These are phyloP conservation scores for Neocrepidodera transversa DNA, from an alignment of 2,888 invertebrate genomes.

Conservation along the genomic window DNA sequence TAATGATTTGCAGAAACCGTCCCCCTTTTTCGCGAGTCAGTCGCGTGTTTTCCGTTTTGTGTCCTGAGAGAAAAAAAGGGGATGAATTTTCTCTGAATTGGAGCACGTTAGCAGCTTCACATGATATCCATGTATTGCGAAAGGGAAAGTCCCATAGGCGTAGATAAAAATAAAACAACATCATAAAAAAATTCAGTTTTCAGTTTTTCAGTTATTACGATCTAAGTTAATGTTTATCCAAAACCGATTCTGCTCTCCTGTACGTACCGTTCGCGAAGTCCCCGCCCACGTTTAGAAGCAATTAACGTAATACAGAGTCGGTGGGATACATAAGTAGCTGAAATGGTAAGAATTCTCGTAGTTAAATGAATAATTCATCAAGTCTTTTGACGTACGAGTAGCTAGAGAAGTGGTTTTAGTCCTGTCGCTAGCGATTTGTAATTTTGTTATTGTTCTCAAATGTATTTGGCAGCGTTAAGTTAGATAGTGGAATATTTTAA, in stretches of 20 bases:
- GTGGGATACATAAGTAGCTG: slow-evolving; percentile 49
- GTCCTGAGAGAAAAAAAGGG: slow-evolving; percentile 2
- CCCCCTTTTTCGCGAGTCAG: not conserved
- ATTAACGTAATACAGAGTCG: slow-evolving; percentile 50
- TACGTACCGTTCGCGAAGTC: slow-evolving; percentile 4
- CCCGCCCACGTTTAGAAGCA: slow-evolving; percentile 38
- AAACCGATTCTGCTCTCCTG: slow-evolving; percentile 16
- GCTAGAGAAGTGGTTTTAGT: slow-evolving; percentile 44
- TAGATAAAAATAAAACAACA: too few species aligned
- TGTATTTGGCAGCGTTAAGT: too few species aligned
- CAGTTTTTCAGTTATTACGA: too few species aligned
- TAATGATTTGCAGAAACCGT: slow-evolving; percentile 27
- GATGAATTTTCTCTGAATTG: not conserved
- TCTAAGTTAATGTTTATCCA: not conserved
- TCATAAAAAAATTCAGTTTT: too few species aligned
- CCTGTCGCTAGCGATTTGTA: slow-evolving; percentile 5
- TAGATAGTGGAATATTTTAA: too few species aligned
- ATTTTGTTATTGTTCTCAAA: not conserved
- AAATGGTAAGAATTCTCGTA: slow-evolving; percentile 57
- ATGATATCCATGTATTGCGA: slow-evolving; percentile 15
- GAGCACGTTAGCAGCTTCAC: slow-evolving; percentile 17
- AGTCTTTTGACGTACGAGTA: slow-evolving; percentile 52
- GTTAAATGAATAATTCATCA: slow-evolving; percentile 59
- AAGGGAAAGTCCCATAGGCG: slow-evolving; percentile 5
- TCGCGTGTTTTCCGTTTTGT: slow-evolving; percentile 6